These are phyloP conservation scores for Tylochromis polylepis DNA, from an alignment of 2,113 vertebrate genomes.

Conservation along the genomic window DNA sequence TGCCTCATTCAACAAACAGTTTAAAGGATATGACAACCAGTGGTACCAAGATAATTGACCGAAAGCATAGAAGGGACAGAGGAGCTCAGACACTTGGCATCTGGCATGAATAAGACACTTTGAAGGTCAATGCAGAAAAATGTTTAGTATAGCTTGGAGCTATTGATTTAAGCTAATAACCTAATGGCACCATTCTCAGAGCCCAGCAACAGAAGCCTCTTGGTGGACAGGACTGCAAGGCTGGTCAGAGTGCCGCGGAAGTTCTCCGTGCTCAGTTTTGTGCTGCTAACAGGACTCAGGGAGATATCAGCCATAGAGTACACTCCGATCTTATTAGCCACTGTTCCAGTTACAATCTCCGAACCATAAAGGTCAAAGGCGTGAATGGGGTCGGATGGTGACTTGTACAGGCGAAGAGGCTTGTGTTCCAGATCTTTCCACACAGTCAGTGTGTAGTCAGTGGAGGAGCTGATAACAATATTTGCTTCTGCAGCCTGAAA, in stretches of 20 bases:
- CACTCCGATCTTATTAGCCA: constrained; percentile 93
- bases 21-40: constrained; percentile 7
- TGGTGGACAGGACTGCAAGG: constrained; percentile 89
- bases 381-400: constrained; percentile 88
- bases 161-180: constrained; percentile 78
- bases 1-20: constrained; percentile 25
- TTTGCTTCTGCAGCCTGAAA: constrained; percentile 89
- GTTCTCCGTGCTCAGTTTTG: constrained; percentile 95
- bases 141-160: background rate
- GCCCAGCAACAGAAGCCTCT: constrained; percentile 92
- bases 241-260: constrained; percentile 94
- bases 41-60: background rate
- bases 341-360: constrained; percentile 88
- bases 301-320: constrained; percentile 90
- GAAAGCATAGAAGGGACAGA: constrained; percentile 12
- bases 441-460: constrained; percentile 87
- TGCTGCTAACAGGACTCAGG: constrained; percentile 79
- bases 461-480: constrained; percentile 89
- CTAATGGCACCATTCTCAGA: constrained; percentile 91
- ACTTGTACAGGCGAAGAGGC: constrained; percentile 88
- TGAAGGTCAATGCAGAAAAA: constrained; percentile 1
- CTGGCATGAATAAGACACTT: constrained; percentile 16
- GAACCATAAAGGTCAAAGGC: constrained; percentile 88
- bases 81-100: constrained; percentile 3
- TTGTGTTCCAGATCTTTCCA: constrained; percentile 97